Base-by-base conservation (phyloP, 2,888 invertebrate genomes). In the Cephalotes varians region DNA sequence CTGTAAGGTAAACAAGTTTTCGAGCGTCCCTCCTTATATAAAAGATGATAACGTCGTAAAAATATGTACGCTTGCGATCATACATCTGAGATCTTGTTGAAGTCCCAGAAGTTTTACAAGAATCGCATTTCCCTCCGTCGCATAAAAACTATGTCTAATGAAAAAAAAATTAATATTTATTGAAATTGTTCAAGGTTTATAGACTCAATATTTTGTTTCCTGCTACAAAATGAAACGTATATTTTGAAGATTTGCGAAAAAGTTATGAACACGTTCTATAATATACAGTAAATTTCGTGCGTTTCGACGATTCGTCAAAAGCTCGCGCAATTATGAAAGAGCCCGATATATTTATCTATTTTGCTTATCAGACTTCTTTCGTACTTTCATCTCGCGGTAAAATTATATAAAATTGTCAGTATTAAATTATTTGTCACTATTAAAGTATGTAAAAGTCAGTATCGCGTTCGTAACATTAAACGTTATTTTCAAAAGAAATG, bases 221-320 rank as follows among this genome's bases (percentile, higher is more conserved):
- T 15, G 6, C 21, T 58, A 31, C n/a, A 7, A 34, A 28, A 74
- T 4, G 10, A 47, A 31, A 21, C 7, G 15, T 34, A 21, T 9
- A 58, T n/a, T 25, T 74, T 25, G 10, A 73, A 6, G 60, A 9
- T 15, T 60, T 21, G 21, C 10, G 73, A 5, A 31, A 15, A 73
- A 73, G 10, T 76, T 82, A 79, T 60, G n/a, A 79, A 31, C 21
- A 37, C 51, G 58, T 12, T 18, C 51, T 80, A 40, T 3, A 64
- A 81, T 49, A 69, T 18, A 49, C 28, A 28, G 51, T 25, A 28
- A 81, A 69, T 76, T 64, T 62, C 21, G 12, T 25, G 21, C 15
- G 28, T n/a, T 60, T 49, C n/a, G n/a, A 47, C n/a, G 31, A 31
- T 37, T 47, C 67, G 62, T 79, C 60, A 65, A 73, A 83, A 62